Percentiles rank a stretch among this genome's conserved stretches.
Conservation (phyloP, 2,888 invertebrate species). For the Amphipoea lucens region DNA sequence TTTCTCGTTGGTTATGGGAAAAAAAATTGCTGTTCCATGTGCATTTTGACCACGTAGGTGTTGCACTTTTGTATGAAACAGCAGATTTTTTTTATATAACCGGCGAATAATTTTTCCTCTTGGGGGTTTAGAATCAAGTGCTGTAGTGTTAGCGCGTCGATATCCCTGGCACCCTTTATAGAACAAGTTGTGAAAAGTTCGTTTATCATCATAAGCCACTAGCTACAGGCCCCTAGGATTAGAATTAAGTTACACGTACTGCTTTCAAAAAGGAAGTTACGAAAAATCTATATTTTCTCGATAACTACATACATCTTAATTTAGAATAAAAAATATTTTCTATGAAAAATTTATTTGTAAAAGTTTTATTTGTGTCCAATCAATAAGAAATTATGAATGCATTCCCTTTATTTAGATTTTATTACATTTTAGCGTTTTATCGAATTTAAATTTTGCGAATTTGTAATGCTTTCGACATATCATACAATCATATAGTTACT, state of each 20-base stretch:
- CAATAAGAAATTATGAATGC: slow-evolving; percentile 57
- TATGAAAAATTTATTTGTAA: slow-evolving; percentile 9
- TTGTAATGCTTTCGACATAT: slow-evolving; percentile 58
- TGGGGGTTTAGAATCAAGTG: too few relatives aligned
- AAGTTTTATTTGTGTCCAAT: slow-evolving; percentile 43
- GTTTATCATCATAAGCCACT: not conserved
- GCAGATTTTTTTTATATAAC: too few relatives aligned
- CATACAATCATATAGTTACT: slow-evolving; percentile 44
- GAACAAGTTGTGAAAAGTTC: not conserved
- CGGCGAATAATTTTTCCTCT: too few relatives aligned
- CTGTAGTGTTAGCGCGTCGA: too few relatives aligned
- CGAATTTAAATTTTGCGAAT: slow-evolving; percentile 46
- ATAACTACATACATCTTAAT: not conserved
- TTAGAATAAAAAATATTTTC: slow-evolving; percentile 35
- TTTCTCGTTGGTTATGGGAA: too few relatives aligned
- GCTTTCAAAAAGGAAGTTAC: slow-evolving; percentile 10
- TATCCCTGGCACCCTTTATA: too few relatives aligned
- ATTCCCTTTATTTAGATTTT: slow-evolving; percentile 54
- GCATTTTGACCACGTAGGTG: too few relatives aligned
- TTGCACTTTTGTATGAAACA: too few relatives aligned
- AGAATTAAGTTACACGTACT: slow-evolving; percentile 20
- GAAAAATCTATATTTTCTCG: slow-evolving; percentile 1
- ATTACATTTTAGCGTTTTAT: slow-evolving; percentile 25
- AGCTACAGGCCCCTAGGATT: slow-evolving; percentile 11
- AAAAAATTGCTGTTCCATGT: too few relatives aligned